These are phyloP conservation scores for Ptyas mucosa DNA, from an alignment of 2,113 vertebrate species.

Conservation along the genomic window DNA sequence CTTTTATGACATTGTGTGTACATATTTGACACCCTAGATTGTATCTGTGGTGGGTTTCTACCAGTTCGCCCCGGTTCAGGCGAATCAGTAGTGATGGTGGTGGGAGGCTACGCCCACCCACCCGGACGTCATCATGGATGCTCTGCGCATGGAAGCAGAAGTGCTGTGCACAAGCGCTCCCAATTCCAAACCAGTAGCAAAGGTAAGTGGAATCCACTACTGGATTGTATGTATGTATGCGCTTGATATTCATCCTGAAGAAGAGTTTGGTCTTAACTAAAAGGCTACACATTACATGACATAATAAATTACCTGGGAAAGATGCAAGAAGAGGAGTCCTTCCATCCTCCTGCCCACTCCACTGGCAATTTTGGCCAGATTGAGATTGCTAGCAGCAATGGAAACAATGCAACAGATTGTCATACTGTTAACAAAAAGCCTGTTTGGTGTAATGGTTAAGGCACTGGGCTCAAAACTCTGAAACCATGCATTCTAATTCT, in stretches of 20 bases:
- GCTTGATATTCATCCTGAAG: background rate
- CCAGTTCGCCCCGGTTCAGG: no score
- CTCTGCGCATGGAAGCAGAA: no score
- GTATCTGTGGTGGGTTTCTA: background rate
- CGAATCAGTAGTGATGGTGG: no score
- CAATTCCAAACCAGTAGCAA: no score
- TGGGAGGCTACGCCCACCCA: no score
- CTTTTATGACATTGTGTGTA: background rate
- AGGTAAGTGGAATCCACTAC: no score
- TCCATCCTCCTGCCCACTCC: background rate
- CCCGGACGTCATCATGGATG: no score
- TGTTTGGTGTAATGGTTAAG: background rate
- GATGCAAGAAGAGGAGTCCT: background rate
- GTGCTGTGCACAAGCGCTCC: no score
- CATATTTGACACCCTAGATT: background rate
- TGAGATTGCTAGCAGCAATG: background rate
- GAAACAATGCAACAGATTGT: background rate
- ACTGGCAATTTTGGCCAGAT: background rate
- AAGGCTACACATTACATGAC: background rate
- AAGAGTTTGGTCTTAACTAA: background rate
- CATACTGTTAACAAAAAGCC: background rate
- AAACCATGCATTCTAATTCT: background rate
- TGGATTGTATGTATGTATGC: background rate
- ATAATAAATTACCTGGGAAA: background rate
- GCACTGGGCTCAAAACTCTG: background rate